Conservation (phyloP, 2,888 invertebrate species). For the Cosmopolites sordidus region DNA sequence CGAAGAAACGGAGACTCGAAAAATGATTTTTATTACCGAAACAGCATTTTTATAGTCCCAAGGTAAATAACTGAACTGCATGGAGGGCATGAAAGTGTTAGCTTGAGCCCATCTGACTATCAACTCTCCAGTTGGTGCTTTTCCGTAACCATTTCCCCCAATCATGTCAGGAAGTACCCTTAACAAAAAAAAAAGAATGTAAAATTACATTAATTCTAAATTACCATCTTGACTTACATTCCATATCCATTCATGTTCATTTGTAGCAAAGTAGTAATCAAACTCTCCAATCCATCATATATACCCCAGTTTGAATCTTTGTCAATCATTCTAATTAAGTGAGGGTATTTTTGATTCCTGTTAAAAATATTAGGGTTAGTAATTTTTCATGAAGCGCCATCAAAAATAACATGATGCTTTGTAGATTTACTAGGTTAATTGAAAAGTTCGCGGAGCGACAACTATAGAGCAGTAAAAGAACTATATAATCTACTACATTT, state of each 20-base stretch:
- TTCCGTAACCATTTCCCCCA: slow-evolving; percentile 53
- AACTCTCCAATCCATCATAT: slow-evolving; percentile 65
- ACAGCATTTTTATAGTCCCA: slow-evolving; percentile 59
- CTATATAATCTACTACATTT: too few relatives aligned
- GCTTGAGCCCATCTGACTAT: slow-evolving; percentile 77
- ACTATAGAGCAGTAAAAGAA: too few relatives aligned
- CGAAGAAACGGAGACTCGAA: too few relatives aligned
- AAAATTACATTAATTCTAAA: background rate
- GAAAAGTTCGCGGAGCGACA: too few relatives aligned
- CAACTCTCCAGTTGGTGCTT: slow-evolving; percentile 54
- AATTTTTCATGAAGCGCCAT: too few relatives aligned
- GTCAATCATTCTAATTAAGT: slow-evolving; percentile 75
- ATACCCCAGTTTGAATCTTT: slow-evolving; percentile 67
- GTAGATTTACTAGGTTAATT: too few relatives aligned
- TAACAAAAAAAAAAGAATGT: slow-evolving; percentile 7
- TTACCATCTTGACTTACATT: slow-evolving; percentile 32
- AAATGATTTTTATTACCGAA: slow-evolving; percentile 7
- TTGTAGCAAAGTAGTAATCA: slow-evolving; percentile 70
- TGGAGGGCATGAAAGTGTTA: slow-evolving; percentile 69
- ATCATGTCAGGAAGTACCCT: slow-evolving; percentile 77
- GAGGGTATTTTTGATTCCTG: slow-evolving; percentile 64
- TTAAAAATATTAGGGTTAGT: background rate
- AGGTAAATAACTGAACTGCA: slow-evolving; percentile 77
- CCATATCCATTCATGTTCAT: slow-evolving; percentile 52
- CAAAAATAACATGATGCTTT: too few relatives aligned